Conservation (phyloP, 1,140 invertebrate genomes). For the Metopolophium dirhodum region DNA sequence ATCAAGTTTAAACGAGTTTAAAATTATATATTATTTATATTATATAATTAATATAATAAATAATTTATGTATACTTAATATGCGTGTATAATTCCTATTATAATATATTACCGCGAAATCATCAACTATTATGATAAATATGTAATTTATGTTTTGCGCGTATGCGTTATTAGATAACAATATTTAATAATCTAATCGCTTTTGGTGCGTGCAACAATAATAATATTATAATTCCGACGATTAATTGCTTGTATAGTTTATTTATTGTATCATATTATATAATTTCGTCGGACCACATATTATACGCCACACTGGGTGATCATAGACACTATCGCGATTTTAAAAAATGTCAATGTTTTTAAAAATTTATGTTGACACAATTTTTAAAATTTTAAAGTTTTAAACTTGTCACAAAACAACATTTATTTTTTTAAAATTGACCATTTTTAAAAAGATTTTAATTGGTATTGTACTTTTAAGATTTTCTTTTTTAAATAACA, state of each 20-base stretch:
- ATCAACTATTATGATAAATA: neutral
- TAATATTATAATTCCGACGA: neutral
- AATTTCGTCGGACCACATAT: neutral
- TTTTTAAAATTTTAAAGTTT: neutral
- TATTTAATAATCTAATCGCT: neutral
- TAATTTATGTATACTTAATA: neutral
- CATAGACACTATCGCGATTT: neutral
- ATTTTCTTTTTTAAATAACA: too few relatives aligned
- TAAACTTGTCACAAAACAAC: neutral
- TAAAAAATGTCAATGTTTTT: neutral
- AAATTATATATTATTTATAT: neutral
- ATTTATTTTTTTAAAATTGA: neutral
- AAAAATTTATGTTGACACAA: neutral
- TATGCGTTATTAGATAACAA: neutral
- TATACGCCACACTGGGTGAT: neutral
- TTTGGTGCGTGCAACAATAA: neutral
- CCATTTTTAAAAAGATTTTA: too few relatives aligned
- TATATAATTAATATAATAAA: neutral
- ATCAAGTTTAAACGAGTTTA: neutral
- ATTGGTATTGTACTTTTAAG: too few relatives aligned
- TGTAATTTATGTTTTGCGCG: neutral
- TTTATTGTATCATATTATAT: neutral
- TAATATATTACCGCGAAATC: neutral
- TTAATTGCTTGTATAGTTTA: neutral
- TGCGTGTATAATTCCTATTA: neutral